phyloP scores from a whole-genome alignment of 2,888 invertebrate species.

The Leptinotarsa juncta region DNA sequence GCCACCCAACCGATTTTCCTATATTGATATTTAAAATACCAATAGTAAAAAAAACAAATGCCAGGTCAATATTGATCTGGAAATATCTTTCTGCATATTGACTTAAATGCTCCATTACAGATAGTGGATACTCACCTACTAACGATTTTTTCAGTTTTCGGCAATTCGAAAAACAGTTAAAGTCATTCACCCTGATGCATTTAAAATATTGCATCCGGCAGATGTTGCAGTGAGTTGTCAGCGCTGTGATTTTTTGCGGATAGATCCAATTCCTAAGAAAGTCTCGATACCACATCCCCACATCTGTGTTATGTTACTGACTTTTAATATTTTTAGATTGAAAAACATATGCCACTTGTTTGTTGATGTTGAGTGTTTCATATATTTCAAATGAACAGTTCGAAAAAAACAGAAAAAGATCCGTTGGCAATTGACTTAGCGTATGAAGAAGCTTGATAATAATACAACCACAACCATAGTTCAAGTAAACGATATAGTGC shows the following conservation, averaged over 20 bases:
- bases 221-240: slow-evolving; percentile 33
- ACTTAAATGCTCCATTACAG: too few species aligned
- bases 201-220: slow-evolving; percentile 35
- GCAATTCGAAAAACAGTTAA: neutral
- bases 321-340: slow-evolving; percentile 3
- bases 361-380: slow-evolving; percentile 8
- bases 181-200: neutral
- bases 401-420: neutral
- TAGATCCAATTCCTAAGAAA: slow-evolving; percentile 33
- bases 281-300: slow-evolving; percentile 9
- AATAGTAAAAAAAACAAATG: too few species aligned
- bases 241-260: slow-evolving; percentile 35
- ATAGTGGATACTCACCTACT: neutral
- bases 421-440: neutral
- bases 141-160: neutral
- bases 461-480: neutral
- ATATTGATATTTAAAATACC: too few species aligned
- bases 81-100: too few species aligned
- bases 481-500: too few species aligned
- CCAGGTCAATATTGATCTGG: too few species aligned
- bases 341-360: slow-evolving; percentile 15
- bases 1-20: too few species aligned
- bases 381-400: neutral
- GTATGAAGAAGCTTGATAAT: neutral
- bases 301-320: slow-evolving; percentile 15